Percentiles rank a stretch among this genome's conserved stretches.
These are phyloP conservation scores for Sporophila hypoxantha DNA, from an alignment of 2,113 vertebrate species.

Conservation along the genomic window DNA sequence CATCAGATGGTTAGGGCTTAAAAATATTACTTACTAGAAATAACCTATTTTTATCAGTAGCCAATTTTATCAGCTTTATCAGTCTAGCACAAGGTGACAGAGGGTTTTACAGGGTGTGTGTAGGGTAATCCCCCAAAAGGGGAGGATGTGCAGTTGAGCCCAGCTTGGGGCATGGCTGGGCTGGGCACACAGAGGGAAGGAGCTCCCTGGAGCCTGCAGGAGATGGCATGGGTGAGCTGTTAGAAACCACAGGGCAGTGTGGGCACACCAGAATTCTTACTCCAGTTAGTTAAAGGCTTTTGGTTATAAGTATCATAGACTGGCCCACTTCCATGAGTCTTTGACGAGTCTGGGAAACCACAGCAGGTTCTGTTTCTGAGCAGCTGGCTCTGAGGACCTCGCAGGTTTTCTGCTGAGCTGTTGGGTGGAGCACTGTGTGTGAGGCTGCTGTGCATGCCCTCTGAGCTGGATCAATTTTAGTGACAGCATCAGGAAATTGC, in stretches of 20 bases:
- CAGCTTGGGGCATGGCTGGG: neutral
- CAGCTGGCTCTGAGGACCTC: neutral
- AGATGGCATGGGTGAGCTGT: accelerated
- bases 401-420: neutral
- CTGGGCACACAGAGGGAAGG: neutral
- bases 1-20: neutral
- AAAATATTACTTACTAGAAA: neutral
- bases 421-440: accelerated
- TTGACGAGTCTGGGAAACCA: neutral
- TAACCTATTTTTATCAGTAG: neutral
- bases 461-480: neutral
- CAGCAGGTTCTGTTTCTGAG: neutral
- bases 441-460: neutral
- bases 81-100: neutral
- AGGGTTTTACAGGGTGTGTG: neutral
- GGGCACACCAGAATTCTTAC: neutral
- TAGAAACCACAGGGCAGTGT: neutral
- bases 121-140: no score
- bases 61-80: neutral
- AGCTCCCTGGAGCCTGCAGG: neutral
- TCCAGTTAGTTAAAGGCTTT: neutral
- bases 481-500: accelerated
- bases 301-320: accelerated
- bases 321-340: neutral
- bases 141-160: accelerated